These are phyloP conservation scores for Epicauta chinensis DNA, from an alignment of 1,140 invertebrate genomes.

Conservation along the genomic window DNA sequence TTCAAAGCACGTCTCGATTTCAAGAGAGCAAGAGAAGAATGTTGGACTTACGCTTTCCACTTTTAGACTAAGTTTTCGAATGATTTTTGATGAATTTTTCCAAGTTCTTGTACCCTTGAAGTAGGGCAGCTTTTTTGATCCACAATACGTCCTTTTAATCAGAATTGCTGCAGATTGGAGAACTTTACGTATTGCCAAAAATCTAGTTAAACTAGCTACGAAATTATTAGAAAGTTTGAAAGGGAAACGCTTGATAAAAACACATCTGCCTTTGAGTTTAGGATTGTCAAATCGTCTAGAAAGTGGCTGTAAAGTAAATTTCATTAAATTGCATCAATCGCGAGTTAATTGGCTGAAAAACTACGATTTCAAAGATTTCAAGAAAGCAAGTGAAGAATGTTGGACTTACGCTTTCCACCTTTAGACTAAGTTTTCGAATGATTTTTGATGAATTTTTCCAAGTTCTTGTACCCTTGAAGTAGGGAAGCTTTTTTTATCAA, in stretches of 20 bases:
- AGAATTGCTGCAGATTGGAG: background rate
- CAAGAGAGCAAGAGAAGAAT: conserved; percentile 43
- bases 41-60: conserved; percentile 34
- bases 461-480: too few species aligned
- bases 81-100: too few species aligned
- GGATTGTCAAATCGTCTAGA: conserved; percentile 57
- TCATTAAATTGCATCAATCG: conserved; percentile 24
- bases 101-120: too few species aligned
- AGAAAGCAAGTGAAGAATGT: conserved; percentile 47
- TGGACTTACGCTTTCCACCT: conserved; percentile 36
- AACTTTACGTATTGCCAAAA: background rate
- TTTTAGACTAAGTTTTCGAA: conserved; percentile 37
- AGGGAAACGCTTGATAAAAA: conserved; percentile 51
- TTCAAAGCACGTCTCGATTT: conserved; percentile 56
- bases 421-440: conserved; percentile 40
- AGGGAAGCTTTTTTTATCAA: background rate
- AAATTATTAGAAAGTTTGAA: background rate
- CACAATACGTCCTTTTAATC: background rate
- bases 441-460: too few species aligned
- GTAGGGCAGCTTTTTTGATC: background rate
- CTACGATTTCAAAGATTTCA: conserved; percentile 44
- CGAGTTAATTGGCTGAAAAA: conserved; percentile 51
- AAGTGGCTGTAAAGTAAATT: conserved; percentile 50
- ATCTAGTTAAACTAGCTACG: background rate
- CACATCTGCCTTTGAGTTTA: conserved; percentile 61